Evolutionary conservation across 2,888 invertebrate genomes (phyloP), one percentile per base, ranked within the genome.

Genomic region (Nomada goodeniana): DNA sequence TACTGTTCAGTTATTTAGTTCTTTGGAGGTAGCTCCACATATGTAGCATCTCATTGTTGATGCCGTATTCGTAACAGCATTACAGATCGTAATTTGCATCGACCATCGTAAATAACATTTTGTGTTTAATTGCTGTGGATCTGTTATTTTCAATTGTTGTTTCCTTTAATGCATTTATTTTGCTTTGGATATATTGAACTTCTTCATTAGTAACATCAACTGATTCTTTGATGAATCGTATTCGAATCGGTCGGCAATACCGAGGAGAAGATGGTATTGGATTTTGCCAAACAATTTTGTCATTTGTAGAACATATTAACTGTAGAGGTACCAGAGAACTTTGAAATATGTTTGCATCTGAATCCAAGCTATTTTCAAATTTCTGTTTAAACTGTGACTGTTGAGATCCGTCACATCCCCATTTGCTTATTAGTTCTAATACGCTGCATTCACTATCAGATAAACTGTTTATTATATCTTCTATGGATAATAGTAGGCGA

Each of bases 251-350:
- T 10, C 85, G 65, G 64, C 86, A 88, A 79, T 70, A 90, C 20
- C 91, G 68, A 1, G 85, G 76, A 9, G 90, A 90, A 13, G 65
- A 71, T 47, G 70, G 15, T 9, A 53, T 71, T 15, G 64, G 90
- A 89, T 90, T 91, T 81, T 91, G 85, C 91, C 89, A 90, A 20
- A 90, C 61, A 18, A 86, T 81, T 69, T 86, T 89, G 26, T 60
- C 65, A 20, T 72, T 44, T 23, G 2, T 53, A 10, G 18, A 13
- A 52, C 36, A 68, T 23, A 61, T 53, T 26, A n/a, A n/a, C n/a
- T n/a, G n/a, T n/a, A n/a, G n/a, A n/a, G n/a, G n/a, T n/a, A n/a
- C n/a, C n/a, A n/a, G n/a, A n/a, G n/a, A n/a, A n/a, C n/a, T n/a
- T n/a, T n/a, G n/a, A n/a, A n/a, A n/a, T n/a, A n/a, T n/a, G n/a